Base-by-base conservation (phyloP, 1,140 invertebrate species). In the Linepithema humile region DNA sequence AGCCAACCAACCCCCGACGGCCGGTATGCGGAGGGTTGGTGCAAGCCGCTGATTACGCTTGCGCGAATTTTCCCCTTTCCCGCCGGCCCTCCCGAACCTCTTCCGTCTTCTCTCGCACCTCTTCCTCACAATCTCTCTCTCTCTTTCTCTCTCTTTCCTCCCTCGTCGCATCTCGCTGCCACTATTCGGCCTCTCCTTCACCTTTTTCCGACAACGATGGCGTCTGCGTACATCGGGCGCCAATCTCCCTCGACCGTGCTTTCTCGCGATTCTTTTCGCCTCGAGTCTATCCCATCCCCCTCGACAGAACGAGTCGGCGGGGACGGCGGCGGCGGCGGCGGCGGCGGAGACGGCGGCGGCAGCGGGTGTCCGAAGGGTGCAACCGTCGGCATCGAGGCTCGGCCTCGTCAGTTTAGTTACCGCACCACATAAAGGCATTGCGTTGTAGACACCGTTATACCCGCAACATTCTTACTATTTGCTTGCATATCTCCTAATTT, bases 341-440 rank as follows among this genome's bases (percentile, higher is more conserved):
- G 15, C 12, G 43, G 48, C 65, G 43, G 45, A 53, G 74, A 57
- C 53, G 78, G 64, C 23, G 62, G 26, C n/a, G 60, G 35, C 59
- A 35, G 65, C 38, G 70, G 50, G 80, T 73, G 82, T 75, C 67
- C 70, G 59, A 74, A 82, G 90, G 93, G 91, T 92, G 92, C 91
- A 93, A 85, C 88, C 91, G 90, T 89, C 91, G 90, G 89, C 91
- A 89, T 88, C 84, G 57, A 80, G 43, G 75, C 60, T 73, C 70
- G 43, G 85, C 82, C 84, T 91, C 92, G 91, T 94, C 95, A 94
- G 94, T 95, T 95, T 95, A 95, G 95, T 95, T 95, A 94, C 93
- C 94, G 95, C 94, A 95, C 94, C 92, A 94, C 94, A 93, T 93
- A 93, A 94, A 94, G 93, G 92, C 94, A 95, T 94, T 94, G 93